Evolutionary conservation across 2,888 invertebrate genomes (phyloP).

Genomic region (Calameuta filiformis): DNA sequence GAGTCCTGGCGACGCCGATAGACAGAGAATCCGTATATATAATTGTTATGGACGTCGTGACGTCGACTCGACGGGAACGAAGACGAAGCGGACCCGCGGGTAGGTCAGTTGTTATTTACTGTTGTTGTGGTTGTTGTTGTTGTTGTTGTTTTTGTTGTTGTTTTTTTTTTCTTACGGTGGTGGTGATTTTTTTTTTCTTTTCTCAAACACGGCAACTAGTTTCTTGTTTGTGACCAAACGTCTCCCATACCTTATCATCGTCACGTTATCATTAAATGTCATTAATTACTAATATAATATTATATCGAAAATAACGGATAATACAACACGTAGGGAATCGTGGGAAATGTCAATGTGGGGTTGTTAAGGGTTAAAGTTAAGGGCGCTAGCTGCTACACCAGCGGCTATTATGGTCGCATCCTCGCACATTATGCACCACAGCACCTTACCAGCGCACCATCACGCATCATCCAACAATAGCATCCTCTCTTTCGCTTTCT

Average conservation of each 20-base stretch:
- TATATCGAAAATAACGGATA: constrained; percentile 67
- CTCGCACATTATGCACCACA: neutral
- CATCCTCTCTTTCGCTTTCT: neutral
- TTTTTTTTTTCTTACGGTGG: neutral
- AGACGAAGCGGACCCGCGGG: constrained; percentile 66
- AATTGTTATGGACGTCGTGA: constrained; percentile 16
- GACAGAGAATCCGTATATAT: neutral
- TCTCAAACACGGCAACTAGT: constrained; percentile 42
- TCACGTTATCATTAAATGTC: constrained; percentile 66
- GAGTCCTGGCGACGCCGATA: neutral
- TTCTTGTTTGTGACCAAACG: constrained; percentile 49
- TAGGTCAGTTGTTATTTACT: constrained; percentile 54
- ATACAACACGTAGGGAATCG: constrained; percentile 65
- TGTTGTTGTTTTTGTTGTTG: too few relatives aligned
- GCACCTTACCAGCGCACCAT: neutral
- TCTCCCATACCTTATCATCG: constrained; percentile 65
- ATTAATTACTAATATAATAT: constrained; percentile 65
- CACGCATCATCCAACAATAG: neutral
- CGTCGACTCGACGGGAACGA: constrained; percentile 38
- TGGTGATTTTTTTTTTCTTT: constrained; percentile 26
- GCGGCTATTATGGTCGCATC: constrained; percentile 1
- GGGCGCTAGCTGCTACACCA: constrained; percentile 49
- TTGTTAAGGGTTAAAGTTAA: constrained; percentile 25
- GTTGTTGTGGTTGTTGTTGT: neutral
- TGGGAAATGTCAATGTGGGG: constrained; percentile 32